Base-by-base conservation (phyloP, 2,888 invertebrate species). In the Alentia gelatinosa region DNA sequence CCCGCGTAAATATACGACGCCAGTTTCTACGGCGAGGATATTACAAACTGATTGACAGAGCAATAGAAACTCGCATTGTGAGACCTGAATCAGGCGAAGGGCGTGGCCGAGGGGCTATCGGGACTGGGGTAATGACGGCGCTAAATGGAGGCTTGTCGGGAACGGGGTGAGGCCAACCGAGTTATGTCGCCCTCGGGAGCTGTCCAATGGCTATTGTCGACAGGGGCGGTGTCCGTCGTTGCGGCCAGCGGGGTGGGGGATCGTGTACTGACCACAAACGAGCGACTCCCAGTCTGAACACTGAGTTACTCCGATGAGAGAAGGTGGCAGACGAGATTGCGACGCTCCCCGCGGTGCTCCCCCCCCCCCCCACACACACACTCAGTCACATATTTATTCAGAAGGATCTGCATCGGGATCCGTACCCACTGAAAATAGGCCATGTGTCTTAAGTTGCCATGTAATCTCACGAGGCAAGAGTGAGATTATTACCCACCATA, bases 131-230 rank as follows among this genome's bases (percentile, higher is more conserved):
- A 83, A 83, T 83, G 83, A 40, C 37, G 40, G 83, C 30, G 83
- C 40, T 83, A 83, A 83, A 30, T 83, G 83, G 83, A 1, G 1
- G 83, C 35, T 30, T 83, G 83, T 83, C 83, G 5, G 40, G n/a
- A 23, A 23, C 37, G 39, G 39, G 83, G 83, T 40, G 83, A 39
- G 83, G 39, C 40, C 35, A 35, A 83, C 83, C 23, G 30, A 83
- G 83, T 83, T 83, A 83, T 83, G 83, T 37, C 39, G 15, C 83
- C 37, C 83, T 4, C 19, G 83, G 83, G 40, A 39, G 30, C 83
- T 83, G 37, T 15, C 37, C 40, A 83, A 40, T 83, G 39, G 83
- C 83, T 83, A 83, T 83, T 83, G 83, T 83, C n/a, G 83, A 23
- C 40, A 23, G 39, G 37, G 37, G 37, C 35, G 39, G 39, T 15